phyloP scores from a whole-genome alignment of 2,797 vertebrate species.

The Halcyon leucocephala region DNA sequence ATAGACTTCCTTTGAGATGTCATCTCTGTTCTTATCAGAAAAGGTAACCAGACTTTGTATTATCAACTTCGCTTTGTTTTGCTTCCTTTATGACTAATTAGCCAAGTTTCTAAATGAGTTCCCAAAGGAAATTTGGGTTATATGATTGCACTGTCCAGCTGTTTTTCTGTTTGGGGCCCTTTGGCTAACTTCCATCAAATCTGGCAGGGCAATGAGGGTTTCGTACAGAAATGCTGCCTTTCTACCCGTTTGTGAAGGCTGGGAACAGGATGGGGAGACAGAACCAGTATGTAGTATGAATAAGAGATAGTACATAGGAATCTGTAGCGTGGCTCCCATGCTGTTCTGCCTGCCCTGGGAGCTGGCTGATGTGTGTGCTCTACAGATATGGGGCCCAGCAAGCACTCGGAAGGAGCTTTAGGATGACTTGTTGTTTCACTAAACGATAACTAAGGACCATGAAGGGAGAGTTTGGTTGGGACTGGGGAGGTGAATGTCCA shows the following conservation, averaged over 20 bases:
- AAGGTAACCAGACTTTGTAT: background rate
- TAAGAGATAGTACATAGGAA: background rate
- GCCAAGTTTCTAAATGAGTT: background rate
- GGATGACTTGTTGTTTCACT: background rate
- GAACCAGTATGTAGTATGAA: background rate
- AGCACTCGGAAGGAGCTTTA: background rate
- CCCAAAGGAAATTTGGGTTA: background rate
- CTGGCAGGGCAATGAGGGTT: background rate
- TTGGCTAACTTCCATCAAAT: background rate
- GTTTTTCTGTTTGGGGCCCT: background rate
- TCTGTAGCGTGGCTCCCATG: background rate
- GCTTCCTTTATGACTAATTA: slow-evolving; percentile 2
- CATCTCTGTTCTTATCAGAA: background rate
- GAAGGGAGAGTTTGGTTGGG: background rate
- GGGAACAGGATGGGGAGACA: background rate
- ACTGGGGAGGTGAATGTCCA: background rate
- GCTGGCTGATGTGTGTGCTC: background rate
- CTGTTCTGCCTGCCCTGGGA: background rate
- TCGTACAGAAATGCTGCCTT: background rate
- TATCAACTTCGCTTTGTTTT: slow-evolving; percentile 11
- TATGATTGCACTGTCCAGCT: background rate
- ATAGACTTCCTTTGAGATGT: background rate
- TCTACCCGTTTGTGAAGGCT: background rate
- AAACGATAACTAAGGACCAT: fast-evolving
- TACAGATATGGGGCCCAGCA: background rate